Percentiles rank a stretch among this genome's conserved stretches.
Conservation (phyloP, 1,140 invertebrate genomes). For the Caerostris extrusa region DNA sequence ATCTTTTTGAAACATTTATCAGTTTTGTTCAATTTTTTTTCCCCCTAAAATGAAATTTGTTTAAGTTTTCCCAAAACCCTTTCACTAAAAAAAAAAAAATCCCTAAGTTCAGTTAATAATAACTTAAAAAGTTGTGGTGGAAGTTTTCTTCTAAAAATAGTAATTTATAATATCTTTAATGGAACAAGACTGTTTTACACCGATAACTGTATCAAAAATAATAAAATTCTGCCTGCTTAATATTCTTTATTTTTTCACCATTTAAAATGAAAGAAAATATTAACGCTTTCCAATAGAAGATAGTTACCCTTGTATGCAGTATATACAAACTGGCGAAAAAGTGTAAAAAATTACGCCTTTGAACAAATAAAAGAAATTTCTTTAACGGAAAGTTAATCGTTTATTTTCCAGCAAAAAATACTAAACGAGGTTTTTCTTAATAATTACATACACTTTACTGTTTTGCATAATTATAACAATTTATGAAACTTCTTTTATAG, state of each 20-base stretch:
- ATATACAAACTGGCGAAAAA: background rate
- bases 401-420: background rate
- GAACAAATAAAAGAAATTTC: background rate
- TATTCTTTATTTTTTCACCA: background rate
- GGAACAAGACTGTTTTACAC: background rate
- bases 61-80: too few species aligned
- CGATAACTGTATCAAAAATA: background rate
- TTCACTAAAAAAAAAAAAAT: too few species aligned
- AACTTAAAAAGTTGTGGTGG: too few species aligned
- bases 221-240: background rate
- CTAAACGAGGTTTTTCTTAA: background rate
- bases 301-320: background rate
- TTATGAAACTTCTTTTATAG: background rate
- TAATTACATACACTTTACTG: background rate
- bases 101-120: too few species aligned
- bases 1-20: too few species aligned
- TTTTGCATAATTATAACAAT: slow-evolving; percentile 7
- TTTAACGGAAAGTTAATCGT: background rate
- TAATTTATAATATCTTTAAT: background rate
- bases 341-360: background rate
- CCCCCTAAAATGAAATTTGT: too few species aligned
- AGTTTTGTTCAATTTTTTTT: too few species aligned
- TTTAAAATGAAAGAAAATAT: background rate
- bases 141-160: too few species aligned
- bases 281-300: background rate